These are phyloP conservation scores for Pristionchus entomophagus DNA, from an alignment of 2,888 invertebrate genomes.

Conservation along the genomic window DNA sequence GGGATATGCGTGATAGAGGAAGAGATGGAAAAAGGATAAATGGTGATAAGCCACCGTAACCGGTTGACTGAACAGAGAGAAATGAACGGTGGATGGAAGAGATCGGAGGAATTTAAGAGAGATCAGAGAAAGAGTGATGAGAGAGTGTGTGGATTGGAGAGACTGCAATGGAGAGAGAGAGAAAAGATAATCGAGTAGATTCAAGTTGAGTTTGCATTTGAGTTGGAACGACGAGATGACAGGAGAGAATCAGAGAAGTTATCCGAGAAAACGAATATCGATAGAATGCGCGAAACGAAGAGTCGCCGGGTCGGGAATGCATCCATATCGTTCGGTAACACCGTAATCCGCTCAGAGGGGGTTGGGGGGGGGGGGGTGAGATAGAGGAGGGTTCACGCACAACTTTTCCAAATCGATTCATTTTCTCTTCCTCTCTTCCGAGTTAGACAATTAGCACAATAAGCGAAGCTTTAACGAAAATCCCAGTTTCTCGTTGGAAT, in stretches of 20 bases:
- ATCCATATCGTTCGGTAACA: conserved; percentile 19
- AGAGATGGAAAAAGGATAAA: conserved; percentile 32
- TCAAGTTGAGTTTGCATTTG: neutral
- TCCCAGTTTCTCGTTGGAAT: neutral
- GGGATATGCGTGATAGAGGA: conserved; percentile 15
- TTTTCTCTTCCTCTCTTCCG: neutral
- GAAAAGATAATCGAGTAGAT: conserved; percentile 4
- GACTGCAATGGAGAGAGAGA: neutral
- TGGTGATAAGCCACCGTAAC: conserved; percentile 45
- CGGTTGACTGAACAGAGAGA: conserved; percentile 41
- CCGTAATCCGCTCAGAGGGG: conserved; percentile 25
- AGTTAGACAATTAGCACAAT: neutral
- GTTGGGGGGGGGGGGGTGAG: neutral
- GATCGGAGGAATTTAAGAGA: neutral
- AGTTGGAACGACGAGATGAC: neutral
- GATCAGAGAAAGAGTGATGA: neutral
- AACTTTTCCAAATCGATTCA: conserved; percentile 4
- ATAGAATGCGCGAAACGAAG: neutral
- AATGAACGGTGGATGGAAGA: neutral
- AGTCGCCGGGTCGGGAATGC: neutral
- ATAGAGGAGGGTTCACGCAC: neutral
- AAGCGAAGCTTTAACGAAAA: neutral
- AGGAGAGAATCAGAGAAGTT: neutral
- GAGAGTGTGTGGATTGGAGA: neutral
- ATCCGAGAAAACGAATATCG: too few species aligned